Conservation (phyloP, 2,888 invertebrate species). For the Yponomeuta malinellus region DNA sequence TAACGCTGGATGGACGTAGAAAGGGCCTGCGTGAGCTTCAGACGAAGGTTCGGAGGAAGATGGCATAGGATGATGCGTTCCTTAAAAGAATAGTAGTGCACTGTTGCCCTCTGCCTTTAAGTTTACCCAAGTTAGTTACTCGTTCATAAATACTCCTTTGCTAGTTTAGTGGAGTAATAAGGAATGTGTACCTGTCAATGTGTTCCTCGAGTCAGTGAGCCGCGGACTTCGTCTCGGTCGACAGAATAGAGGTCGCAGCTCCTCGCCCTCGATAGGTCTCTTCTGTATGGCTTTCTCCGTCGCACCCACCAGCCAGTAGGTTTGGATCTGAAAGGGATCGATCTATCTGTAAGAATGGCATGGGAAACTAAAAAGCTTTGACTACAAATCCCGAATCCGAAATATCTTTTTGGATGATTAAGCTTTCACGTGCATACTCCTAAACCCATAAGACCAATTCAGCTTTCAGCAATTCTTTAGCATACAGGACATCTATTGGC, state of each 20-base stretch:
- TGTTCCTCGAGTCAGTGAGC: constrained; percentile 85
- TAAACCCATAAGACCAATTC: too few species aligned
- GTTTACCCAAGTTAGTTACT: too few species aligned
- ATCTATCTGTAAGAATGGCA: neutral
- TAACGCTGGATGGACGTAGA: too few species aligned
- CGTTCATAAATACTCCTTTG: neutral
- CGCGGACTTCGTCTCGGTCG: constrained; percentile 88
- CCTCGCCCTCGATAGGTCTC: constrained; percentile 81
- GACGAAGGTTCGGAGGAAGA: too few species aligned
- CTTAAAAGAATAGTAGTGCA: too few species aligned
- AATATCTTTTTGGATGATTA: neutral
- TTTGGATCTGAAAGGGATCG: constrained; percentile 35
- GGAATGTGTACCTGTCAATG: constrained; percentile 76
- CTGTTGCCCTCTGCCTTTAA: too few species aligned
- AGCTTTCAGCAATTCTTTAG: too few species aligned
- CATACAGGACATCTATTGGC: too few species aligned
- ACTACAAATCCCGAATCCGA: neutral
- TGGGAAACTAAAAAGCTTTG: too few species aligned
- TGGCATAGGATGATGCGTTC: too few species aligned
- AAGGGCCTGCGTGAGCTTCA: too few species aligned
- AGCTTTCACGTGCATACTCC: too few species aligned
- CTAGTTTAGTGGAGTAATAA: neutral
- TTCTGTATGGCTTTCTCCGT: constrained; percentile 89
- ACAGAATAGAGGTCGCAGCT: constrained; percentile 87
- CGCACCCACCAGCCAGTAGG: constrained; percentile 86